phyloP scores from a whole-genome alignment of 2,888 invertebrate species.

The Seira musarum region DNA sequence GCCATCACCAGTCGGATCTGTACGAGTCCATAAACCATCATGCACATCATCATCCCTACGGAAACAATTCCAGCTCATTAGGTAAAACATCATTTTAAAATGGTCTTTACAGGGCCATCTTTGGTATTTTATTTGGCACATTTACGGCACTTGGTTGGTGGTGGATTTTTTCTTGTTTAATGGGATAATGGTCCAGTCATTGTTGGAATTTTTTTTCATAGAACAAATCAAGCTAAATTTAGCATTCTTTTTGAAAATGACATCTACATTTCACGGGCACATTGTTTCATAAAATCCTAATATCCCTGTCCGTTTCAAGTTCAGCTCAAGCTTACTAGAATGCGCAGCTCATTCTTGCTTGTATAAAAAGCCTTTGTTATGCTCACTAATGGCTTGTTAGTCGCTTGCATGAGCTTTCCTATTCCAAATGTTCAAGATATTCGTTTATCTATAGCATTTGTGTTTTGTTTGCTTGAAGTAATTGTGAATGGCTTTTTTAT shows the following conservation, averaged over 20 bases:
- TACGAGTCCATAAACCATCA: conserved; percentile 53
- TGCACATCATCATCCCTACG: conserved; percentile 55
- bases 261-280: no score
- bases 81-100: conserved; percentile 26
- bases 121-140: neutral
- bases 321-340: no score
- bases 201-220: no score
- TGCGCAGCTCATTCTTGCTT: no score
- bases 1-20: conserved; percentile 53
- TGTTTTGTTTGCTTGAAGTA: conserved; percentile 21
- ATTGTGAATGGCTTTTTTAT: conserved; percentile 47
- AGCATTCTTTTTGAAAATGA: no score
- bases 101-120: neutral
- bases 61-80: conserved; percentile 53
- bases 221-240: no score
- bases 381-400: no score
- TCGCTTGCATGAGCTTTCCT: no score
- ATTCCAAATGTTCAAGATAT: neutral
- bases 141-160: neutral
- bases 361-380: no score
- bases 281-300: no score
- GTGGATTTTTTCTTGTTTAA: neutral
- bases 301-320: no score
- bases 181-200: no score
- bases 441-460: neutral